A percentile compares a stretch with the other conserved stretches of the same genome.
phyloP scores from a whole-genome alignment of 2,888 invertebrate species.

The Eristalis intricaria region DNA sequence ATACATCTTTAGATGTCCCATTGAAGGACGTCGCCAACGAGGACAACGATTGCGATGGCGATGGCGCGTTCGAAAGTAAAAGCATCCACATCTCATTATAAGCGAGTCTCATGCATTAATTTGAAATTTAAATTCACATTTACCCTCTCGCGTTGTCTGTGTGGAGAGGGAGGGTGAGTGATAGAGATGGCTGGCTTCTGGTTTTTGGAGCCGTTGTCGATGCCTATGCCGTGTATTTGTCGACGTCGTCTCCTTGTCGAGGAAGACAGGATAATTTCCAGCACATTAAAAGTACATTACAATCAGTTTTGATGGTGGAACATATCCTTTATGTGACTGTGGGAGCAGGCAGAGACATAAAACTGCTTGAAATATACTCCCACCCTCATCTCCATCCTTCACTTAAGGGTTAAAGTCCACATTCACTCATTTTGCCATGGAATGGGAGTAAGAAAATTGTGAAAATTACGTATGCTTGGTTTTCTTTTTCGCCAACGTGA shows the following conservation, averaged over 20 bases:
- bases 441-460: neutral
- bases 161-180: neutral
- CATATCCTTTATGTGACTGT: constrained; percentile 45
- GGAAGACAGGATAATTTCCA: constrained; percentile 53
- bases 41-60: neutral
- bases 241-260: neutral
- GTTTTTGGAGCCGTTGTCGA: neutral
- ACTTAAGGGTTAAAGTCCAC: constrained; percentile 13
- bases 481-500: neutral
- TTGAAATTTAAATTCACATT: constrained; percentile 66
- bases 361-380: constrained; percentile 28
- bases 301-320: constrained; percentile 50
- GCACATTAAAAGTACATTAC: constrained; percentile 63
- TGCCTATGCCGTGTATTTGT: neutral
- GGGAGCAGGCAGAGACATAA: neutral
- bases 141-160: constrained; percentile 31
- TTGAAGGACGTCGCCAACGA: constrained; percentile 14
- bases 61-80: constrained; percentile 25
- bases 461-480: neutral
- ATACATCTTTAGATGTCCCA: constrained; percentile 34
- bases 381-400: neutral
- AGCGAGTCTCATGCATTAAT: constrained; percentile 55
- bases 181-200: neutral
- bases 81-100: constrained; percentile 37
- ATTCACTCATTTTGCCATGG: neutral